Evolutionary conservation across 2,888 invertebrate genomes (phyloP).

Genomic region (Dynastes hyllus): DNA sequence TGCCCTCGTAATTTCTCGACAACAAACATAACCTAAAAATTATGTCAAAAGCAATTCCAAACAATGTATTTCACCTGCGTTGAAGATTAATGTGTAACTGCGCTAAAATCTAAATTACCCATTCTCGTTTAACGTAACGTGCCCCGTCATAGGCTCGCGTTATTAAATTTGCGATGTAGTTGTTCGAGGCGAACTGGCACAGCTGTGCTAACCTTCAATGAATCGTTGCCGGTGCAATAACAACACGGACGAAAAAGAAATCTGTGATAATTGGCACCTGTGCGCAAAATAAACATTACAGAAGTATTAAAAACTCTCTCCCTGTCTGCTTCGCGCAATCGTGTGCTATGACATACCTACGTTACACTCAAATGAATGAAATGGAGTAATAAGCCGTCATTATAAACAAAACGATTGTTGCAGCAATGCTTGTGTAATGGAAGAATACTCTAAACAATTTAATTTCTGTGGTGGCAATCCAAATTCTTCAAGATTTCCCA

Average conservation of each 20-base stretch:
- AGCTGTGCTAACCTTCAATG: background rate
- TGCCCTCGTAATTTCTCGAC: no score
- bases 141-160: no score
- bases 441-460: background rate
- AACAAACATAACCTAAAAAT: no score
- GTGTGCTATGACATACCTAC: background rate
- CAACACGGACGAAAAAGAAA: background rate
- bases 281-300: conserved; percentile 2
- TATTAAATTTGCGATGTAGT: background rate
- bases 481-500: background rate
- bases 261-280: conserved; percentile 12
- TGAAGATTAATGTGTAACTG: no score
- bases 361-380: background rate
- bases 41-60: no score
- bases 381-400: background rate
- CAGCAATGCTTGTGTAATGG: background rate
- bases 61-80: no score
- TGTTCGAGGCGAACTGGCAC: background rate
- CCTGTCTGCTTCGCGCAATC: background rate
- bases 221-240: background rate
- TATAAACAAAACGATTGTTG: background rate
- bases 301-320: background rate
- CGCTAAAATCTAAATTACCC: background rate
- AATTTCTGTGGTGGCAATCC: background rate
- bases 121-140: background rate